Evolutionary conservation across 2,888 invertebrate species (phyloP).

Genomic region (Macaria liturata): DNA sequence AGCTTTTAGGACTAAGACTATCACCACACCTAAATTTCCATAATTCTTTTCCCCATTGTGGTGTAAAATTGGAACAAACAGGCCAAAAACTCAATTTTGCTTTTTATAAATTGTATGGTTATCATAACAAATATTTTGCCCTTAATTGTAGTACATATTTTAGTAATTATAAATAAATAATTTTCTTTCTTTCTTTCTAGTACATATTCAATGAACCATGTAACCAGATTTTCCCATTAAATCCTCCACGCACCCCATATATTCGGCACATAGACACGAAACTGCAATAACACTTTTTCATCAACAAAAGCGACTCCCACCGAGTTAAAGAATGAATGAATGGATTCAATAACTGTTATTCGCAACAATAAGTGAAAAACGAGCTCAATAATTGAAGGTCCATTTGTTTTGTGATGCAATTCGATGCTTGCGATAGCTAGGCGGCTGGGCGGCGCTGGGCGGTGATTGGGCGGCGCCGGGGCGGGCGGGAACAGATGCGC

Average conservation of each 20-base stretch:
- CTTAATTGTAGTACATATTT: too few species aligned
- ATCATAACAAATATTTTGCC: too few species aligned
- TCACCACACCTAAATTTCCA: too few species aligned
- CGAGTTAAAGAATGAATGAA: slow-evolving; percentile 29
- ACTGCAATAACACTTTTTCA: slow-evolving; percentile 16
- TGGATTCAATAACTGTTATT: slow-evolving; percentile 36
- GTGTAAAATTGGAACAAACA: too few species aligned
- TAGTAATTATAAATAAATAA: too few species aligned
- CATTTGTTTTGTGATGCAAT: slow-evolving; percentile 53
- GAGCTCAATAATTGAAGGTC: slow-evolving; percentile 46
- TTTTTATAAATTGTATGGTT: too few species aligned
- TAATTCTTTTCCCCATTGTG: too few species aligned
- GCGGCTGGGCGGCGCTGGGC: slow-evolving; percentile 51
- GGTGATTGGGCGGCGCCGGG: slow-evolving; percentile 61
- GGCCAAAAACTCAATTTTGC: too few species aligned
- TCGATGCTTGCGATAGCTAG: slow-evolving; percentile 39
- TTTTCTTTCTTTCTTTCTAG: too few species aligned
- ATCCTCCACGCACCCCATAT: not conserved
- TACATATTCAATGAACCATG: too few species aligned
- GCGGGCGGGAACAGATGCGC: slow-evolving; percentile 64
- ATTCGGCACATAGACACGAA: slow-evolving; percentile 1
- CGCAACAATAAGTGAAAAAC: slow-evolving; percentile 41
- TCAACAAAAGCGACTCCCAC: slow-evolving; percentile 28
- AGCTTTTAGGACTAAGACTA: too few species aligned
- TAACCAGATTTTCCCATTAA: not conserved